Base-by-base conservation (phyloP, 1,140 invertebrate species). In the Drosophila pseudoobscura region DNA sequence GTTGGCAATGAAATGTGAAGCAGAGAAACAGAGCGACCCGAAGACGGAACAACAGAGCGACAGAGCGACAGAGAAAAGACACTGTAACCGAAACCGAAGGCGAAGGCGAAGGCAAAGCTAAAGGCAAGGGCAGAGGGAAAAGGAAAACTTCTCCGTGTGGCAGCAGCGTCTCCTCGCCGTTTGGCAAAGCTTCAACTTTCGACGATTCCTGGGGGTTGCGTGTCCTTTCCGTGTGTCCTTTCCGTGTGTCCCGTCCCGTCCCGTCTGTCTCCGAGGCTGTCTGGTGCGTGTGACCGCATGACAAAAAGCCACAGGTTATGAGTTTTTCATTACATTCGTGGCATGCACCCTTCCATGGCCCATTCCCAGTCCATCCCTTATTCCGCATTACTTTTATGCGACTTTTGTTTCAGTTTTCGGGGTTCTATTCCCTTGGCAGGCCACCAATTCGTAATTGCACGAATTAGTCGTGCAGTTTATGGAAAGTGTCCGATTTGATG, bases 291-390 rank as follows among this genome's bases (percentile, higher is more conserved):
- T 87, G 77, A 84, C 80, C 82, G 80, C 82, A 84, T 77, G 66
- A 72, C 80, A 64, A 68, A 85, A 88, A 85, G 80, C 80, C 80
- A 85, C 80, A 85, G 80, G 80, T 85, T 85, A 85, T 87, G 80
- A 87, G 80, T 85, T 77, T 87, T 82, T 85, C 80, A 85, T 87
- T 85, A 87, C 68, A 56, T 65, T 75, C 63, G 73, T 49, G 56
- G 50, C 73, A 71, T 78, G 54, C 64, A 70, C 64, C n/a, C 17
- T 15, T 7, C 15, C 11, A 11, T 39, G 35, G 3, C 35, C 9
- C 24, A n/a, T 4, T 3, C 0, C 43, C 26, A 56, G 17, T 17
- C 53, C 43, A 56, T 46, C 29, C n/a, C 9, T 39, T 17, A 65
- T 22, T 45, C 41, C 39, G 20, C 55, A 57, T 60, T 64, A 50